Base-by-base conservation (phyloP, 2,888 invertebrate species). In the Nezara viridula region DNA sequence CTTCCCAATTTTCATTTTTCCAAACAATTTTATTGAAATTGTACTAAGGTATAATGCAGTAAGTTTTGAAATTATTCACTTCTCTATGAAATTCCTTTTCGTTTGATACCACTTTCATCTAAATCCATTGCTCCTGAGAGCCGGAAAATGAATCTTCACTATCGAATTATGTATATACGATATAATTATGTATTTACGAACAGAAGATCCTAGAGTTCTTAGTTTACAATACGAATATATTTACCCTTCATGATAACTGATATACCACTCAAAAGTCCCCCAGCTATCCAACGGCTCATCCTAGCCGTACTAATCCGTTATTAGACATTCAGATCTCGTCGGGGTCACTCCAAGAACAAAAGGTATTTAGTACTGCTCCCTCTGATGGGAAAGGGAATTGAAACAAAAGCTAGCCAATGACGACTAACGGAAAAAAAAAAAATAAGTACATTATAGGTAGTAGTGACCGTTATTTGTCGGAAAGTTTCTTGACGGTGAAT, bases 391-490 rank as follows among this genome's bases (percentile, higher is more conserved):
- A 50, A 32, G 86, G 50, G 66, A 32, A 32, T 21, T 37, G 49
- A 85, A 47, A 85, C 85, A 47, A 85, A 85, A 47, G 85, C 14
- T 47, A n/a, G 44, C 85, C 44, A 85, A 85, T 85, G 27, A 49
- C 16, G 50, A 10, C 86, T 21, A 32, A 50, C 19, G 44, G 44
- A 44, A 44, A 44, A 44, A 44, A 44, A 24, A 50, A 86, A 3
- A 47, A 50, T 86, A 50, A 4, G 19, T 49, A n/a, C 47, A 49
- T 16, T 47, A 47, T n/a, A 9, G 85, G 44, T 49, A 27, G 81
- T 1, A 44, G 81, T 40, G 47, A 85, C 44, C 85, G 32, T 73
- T 73, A 73, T 73, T 32, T 73, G 66, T 73, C 60, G 10, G 14
- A 27, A 1, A 3, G n/a, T 27, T 60, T 27, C 6, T n/a, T 0